Percentiles rank a stretch among this genome's conserved stretches.
Evolutionary conservation across 2,888 invertebrate species (phyloP).

Genomic region (Ramazzottius varieornatus): DNA sequence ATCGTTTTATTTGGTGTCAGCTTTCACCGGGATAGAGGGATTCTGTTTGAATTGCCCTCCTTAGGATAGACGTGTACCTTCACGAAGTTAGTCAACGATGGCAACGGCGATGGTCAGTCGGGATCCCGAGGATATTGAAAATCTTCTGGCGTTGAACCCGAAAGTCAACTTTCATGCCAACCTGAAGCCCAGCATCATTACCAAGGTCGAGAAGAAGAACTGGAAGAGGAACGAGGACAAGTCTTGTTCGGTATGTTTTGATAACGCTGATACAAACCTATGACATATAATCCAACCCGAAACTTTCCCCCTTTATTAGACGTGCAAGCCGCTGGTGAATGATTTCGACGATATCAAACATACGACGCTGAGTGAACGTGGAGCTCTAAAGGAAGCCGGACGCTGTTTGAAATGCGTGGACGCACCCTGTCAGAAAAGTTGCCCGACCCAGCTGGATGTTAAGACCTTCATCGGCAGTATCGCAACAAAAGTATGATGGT

Average conservation of each 20-base stretch:
- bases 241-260: conserved; percentile 44
- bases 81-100: no score
- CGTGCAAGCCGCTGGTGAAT: conserved; percentile 39
- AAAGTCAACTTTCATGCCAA: conserved; percentile 44
- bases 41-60: no score
- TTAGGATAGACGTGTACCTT: no score
- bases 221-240: conserved; percentile 81
- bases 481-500: conserved; percentile 48
- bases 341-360: conserved; percentile 93
- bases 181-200: conserved; percentile 51
- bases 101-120: conserved; percentile 30
- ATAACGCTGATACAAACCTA: no score
- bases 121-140: conserved; percentile 62
- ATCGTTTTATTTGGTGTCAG: no score
- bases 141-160: conserved; percentile 58
- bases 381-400: conserved; percentile 34
- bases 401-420: conserved; percentile 74
- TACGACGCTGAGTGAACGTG: conserved; percentile 81
- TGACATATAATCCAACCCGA: neutral
- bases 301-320: conserved; percentile 27
- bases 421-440: conserved; percentile 92
- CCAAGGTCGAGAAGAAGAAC: conserved; percentile 60
- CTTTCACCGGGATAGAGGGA: no score
- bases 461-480: conserved; percentile 91
- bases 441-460: conserved; percentile 86